Conservation (phyloP, 2,888 invertebrate genomes). For the Agrilus mali region DNA sequence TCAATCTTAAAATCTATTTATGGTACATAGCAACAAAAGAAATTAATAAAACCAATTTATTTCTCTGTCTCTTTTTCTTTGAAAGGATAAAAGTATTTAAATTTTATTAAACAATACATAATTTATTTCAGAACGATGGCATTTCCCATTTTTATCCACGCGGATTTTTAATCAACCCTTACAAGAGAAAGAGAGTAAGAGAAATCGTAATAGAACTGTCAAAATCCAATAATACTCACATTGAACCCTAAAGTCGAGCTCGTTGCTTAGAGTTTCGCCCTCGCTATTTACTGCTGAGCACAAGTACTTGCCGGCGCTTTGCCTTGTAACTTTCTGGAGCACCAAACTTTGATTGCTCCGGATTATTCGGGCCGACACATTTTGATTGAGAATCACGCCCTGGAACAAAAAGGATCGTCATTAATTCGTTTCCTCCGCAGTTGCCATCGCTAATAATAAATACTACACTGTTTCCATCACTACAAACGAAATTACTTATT, state of each 20-base stretch:
- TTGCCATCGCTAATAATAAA: not conserved
- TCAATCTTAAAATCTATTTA: too few species aligned
- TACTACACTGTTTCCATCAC: not conserved
- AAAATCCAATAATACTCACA: slow-evolving; percentile 49
- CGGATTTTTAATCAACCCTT: not conserved
- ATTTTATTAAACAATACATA: too few species aligned
- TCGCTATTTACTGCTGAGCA: slow-evolving; percentile 81
- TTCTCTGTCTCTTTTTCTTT: too few species aligned
- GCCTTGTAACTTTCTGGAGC: slow-evolving; percentile 76
- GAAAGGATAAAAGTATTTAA: too few species aligned
- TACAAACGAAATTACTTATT: slow-evolving; percentile 1
- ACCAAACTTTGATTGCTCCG: slow-evolving; percentile 87
- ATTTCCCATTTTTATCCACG: too few species aligned
- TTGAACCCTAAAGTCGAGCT: slow-evolving; percentile 72
- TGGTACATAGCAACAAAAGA: too few species aligned
- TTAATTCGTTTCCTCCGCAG: not conserved
- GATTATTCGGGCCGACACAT: slow-evolving; percentile 76
- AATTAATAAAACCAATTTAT: too few species aligned
- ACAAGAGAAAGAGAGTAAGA: not conserved
- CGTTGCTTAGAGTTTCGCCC: slow-evolving; percentile 79
- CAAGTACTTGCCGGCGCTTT: slow-evolving; percentile 75
- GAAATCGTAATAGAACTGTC: slow-evolving; percentile 2
- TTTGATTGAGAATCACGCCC: slow-evolving; percentile 71
- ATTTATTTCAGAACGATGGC: too few species aligned
- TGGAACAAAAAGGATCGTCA: slow-evolving; percentile 32